A percentile compares a stretch with the other conserved stretches of the same genome.
phyloP scores from a whole-genome alignment of 2,797 vertebrate genomes.

The Enteromius treurensis region DNA sequence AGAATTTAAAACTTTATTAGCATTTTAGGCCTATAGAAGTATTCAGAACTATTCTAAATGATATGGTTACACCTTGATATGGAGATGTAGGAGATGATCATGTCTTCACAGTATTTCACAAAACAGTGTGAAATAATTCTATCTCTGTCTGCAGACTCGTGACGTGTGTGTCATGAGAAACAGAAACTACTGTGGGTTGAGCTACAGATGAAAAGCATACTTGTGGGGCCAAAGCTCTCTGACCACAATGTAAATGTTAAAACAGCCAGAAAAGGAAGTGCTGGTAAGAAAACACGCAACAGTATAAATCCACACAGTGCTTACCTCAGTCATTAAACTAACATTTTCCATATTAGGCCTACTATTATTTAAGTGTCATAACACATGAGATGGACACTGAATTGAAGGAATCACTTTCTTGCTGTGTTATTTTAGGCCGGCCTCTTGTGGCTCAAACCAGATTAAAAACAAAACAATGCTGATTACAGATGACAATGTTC shows the following conservation, averaged over 20 bases:
- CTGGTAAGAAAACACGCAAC: not conserved
- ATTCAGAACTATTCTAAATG: not conserved
- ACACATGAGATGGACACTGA: not conserved
- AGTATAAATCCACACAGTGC: no score
- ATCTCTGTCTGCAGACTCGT: not conserved
- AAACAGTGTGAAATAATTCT: not conserved
- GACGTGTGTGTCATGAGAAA: not conserved
- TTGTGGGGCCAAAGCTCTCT: not conserved
- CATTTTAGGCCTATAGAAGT: not conserved
- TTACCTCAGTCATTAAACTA: not conserved
- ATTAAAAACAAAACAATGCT: not conserved
- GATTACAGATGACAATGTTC: not conserved
- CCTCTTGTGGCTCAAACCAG: not conserved
- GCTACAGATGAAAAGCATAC: not conserved
- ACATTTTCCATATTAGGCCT: not conserved
- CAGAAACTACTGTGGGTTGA: constrained; percentile 6
- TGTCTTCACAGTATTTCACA: not conserved
- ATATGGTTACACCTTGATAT: not conserved
- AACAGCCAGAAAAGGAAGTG: not conserved
- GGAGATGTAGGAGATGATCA: not conserved
- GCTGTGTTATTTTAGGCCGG: not conserved
- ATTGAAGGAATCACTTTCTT: not conserved
- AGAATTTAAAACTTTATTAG: not conserved
- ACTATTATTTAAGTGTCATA: not conserved
- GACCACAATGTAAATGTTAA: not conserved